A percentile compares a stretch with the other conserved stretches of the same genome.
Evolutionary conservation across 2,113 vertebrate genomes (phyloP).

Genomic region (Fulica atra): DNA sequence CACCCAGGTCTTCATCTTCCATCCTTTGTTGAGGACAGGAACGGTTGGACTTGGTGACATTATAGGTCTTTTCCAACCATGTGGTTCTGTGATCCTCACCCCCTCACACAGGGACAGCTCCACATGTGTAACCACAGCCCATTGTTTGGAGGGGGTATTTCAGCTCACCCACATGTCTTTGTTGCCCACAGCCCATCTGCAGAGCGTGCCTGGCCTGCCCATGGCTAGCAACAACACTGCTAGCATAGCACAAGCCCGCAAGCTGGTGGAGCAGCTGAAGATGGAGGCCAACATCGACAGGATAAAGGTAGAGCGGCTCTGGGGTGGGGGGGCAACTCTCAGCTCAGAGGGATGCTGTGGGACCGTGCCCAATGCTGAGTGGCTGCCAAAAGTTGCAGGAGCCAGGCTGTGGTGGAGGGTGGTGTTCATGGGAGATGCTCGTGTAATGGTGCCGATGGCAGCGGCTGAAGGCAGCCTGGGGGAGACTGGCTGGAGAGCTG

Average conservation of each 20-base stretch:
- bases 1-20: background rate
- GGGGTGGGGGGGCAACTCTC: no score
- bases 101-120: fast-evolving
- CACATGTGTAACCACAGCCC: fast-evolving
- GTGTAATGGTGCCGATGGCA: fast-evolving
- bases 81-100: no score
- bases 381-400: background rate
- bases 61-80: no score
- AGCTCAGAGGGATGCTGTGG: background rate
- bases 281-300: slow-evolving; percentile 99
- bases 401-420: fast-evolving
- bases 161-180: background rate
- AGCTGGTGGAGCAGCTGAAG: slow-evolving; percentile 99
- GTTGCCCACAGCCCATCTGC: slow-evolving; percentile 21
- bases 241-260: slow-evolving; percentile 95
- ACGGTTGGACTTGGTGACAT: no score
- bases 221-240: slow-evolving; percentile 99
- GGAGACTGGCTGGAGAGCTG: background rate
- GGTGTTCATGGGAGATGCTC: background rate
- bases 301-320: slow-evolving; percentile 87
- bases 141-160: background rate
- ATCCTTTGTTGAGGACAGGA: no score
- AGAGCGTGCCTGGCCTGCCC: background rate
- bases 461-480: background rate
- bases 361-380: background rate